phyloP scores from a whole-genome alignment of 2,797 vertebrate genomes.

The Artibeus jamaicensis region DNA sequence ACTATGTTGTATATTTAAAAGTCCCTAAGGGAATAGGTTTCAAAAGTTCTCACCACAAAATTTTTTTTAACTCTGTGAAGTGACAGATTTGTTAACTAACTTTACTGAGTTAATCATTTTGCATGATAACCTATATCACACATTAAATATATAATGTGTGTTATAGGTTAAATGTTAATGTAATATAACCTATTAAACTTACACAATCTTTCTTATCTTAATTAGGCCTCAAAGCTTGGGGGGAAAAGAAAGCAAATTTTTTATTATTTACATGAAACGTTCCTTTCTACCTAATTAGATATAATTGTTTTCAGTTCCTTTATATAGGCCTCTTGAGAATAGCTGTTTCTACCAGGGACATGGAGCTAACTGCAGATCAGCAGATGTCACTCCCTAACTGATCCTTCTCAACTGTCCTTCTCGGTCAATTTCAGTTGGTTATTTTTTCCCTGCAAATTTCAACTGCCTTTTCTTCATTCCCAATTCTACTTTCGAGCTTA shows the following conservation, averaged over 20 bases:
- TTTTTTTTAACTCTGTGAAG: neutral
- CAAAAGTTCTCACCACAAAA: neutral
- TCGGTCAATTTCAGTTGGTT: constrained; percentile 37
- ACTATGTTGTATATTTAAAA: neutral
- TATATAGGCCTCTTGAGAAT: constrained; percentile 59
- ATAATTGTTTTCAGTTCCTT: constrained; percentile 64
- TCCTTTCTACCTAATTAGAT: constrained; percentile 41
- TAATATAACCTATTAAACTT: no score
- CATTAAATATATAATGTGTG: no score
- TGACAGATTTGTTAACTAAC: neutral
- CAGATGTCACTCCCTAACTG: constrained; percentile 61
- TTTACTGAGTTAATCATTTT: neutral
- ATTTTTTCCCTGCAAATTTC: constrained; percentile 44
- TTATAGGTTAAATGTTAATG: no score
- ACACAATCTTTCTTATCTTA: neutral
- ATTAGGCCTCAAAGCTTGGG: neutral
- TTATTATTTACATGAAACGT: constrained; percentile 36
- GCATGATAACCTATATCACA: neutral
- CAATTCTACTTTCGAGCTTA: constrained; percentile 41
- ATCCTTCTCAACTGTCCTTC: constrained; percentile 40
- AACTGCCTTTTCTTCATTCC: constrained; percentile 42
- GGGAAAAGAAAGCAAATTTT: neutral
- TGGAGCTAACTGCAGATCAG: neutral
- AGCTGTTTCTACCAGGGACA: constrained; percentile 41
- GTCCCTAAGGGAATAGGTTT: neutral